Percentiles rank a stretch among this genome's conserved stretches.
phyloP scores from a whole-genome alignment of 1,140 invertebrate species.

The Polypedilum vanderplanki region DNA sequence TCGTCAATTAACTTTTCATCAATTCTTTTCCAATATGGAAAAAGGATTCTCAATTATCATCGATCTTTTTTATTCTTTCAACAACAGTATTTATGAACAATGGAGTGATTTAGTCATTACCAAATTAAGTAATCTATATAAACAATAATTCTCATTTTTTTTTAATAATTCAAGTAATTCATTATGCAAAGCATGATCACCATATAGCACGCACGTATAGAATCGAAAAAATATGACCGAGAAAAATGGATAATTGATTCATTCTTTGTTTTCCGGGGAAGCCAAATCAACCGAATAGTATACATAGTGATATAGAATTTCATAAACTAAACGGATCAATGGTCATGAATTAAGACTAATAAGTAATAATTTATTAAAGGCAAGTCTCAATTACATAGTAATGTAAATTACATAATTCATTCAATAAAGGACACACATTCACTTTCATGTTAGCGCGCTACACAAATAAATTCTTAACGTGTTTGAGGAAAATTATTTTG shows the following conservation, averaged over 20 bases:
- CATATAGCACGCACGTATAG: not conserved
- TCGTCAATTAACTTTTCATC: no score
- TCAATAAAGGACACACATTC: not conserved
- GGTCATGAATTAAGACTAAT: slow-evolving; percentile 3
- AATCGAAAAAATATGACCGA: no score
- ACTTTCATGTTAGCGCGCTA: not conserved
- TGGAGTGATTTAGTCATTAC: not conserved
- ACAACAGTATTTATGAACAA: no score
- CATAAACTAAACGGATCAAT: not conserved
- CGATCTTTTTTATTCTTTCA: no score
- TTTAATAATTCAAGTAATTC: slow-evolving; percentile 20
- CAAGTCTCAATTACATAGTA: not conserved
- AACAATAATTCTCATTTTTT: slow-evolving; percentile 6
- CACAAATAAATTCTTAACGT: not conserved
- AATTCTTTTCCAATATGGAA: no score
- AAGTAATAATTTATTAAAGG: slow-evolving; percentile 13
- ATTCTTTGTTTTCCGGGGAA: not conserved
- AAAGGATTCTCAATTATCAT: no score
- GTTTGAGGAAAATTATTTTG: slow-evolving; percentile 14
- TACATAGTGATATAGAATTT: no score
- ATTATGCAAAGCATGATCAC: slow-evolving; percentile 18
- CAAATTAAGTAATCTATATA: slow-evolving; percentile 7
- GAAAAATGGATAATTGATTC: not conserved
- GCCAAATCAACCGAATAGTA: no score
- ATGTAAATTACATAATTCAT: slow-evolving; percentile 8